Evolutionary conservation across 2,888 invertebrate species (phyloP), one percentile per base, ranked within the genome.

Genomic region (Melikaiella ostensackeni): DNA sequence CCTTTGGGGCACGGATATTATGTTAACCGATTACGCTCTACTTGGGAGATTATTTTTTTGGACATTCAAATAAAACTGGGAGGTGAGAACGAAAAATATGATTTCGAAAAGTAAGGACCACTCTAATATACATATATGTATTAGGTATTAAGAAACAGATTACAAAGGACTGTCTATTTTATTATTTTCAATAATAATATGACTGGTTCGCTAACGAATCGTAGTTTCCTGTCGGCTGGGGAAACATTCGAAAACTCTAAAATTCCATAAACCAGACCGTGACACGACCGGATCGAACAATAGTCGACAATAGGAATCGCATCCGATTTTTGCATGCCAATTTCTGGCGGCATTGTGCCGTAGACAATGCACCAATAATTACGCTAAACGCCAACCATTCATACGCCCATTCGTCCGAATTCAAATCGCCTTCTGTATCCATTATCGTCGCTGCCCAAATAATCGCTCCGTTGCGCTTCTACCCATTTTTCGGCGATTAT

Each of bases 311-410:
- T 90, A 86, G 90, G 88, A 89, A 80, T 89, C 88, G 90, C 89
- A 88, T 89, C 87, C 89, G 89, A 90, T 90, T 90, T 90, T 90
- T 90, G 89, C 90, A 90, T 90, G 90, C 89, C 90, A 90, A 90
- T 90, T 90, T 89, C 85, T 88, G 86, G 86, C 80, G 84, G 89
- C 88, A 90, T 90, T 90, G 90, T 90, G 82, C 86, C 84, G 88
- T 89, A 90, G 90, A 90, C 90, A 90, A 90, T 90, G 90, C 89
- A 83, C 86, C 90, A 89, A 90, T 90, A 90, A 90, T 90, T 90
- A 89, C 90, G 90, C 90, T 90, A 89, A 89, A 90, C 90, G 90
- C 85, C 84, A 85, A 88, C 89, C 87, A 89, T 89, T 89, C 90
- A 89, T 89, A 89, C 89, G 88, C 88, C 88, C 88, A 89, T 88